A percentile compares a stretch with the other conserved stretches of the same genome.
These are phyloP conservation scores for Scaptodrosophila latifasciaeformis DNA, from an alignment of 2,888 invertebrate species.

Conservation along the genomic window DNA sequence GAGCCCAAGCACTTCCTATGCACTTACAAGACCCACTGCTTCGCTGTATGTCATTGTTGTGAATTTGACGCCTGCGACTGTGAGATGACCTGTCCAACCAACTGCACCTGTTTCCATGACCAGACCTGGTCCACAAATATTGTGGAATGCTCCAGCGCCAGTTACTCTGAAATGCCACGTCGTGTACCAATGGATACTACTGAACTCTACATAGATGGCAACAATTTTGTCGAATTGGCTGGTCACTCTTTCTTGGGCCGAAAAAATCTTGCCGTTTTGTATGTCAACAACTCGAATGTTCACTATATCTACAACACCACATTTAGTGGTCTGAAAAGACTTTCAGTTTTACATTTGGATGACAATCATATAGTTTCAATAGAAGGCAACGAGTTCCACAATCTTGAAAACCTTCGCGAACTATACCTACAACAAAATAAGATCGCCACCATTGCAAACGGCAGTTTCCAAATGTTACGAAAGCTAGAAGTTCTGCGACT, in stretches of 20 bases:
- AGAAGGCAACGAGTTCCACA: slow-evolving; percentile 87
- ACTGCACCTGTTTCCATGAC: slow-evolving; percentile 96
- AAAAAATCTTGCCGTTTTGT: slow-evolving; percentile 90
- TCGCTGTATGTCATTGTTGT: slow-evolving; percentile 95
- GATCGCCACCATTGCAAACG: slow-evolving; percentile 88
- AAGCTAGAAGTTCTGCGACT: slow-evolving; percentile 89
- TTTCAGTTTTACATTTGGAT: slow-evolving; percentile 89
- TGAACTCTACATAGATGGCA: slow-evolving; percentile 94
- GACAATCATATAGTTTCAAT: slow-evolving; percentile 88
- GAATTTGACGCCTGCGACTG: slow-evolving; percentile 98
- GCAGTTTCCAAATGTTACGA: slow-evolving; percentile 87
- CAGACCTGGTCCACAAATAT: slow-evolving; percentile 95
- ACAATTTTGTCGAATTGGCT: slow-evolving; percentile 89
- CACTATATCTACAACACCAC: slow-evolving; percentile 91
- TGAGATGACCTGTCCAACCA: slow-evolving; percentile 95
- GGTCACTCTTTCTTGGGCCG: slow-evolving; percentile 94
- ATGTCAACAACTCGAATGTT: slow-evolving; percentile 91
- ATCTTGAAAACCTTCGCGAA: slow-evolving; percentile 87
- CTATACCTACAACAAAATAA: slow-evolving; percentile 91
- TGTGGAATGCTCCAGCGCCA: slow-evolving; percentile 90
- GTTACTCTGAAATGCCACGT: slow-evolving; percentile 88
- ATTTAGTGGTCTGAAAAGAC: slow-evolving; percentile 88
- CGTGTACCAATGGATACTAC: slow-evolving; percentile 97
- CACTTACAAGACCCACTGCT: slow-evolving; percentile 94
- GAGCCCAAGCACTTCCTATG: slow-evolving; percentile 93